These are phyloP conservation scores for Acipenser ruthenus DNA, from an alignment of 2,797 vertebrate genomes.

Conservation along the genomic window DNA sequence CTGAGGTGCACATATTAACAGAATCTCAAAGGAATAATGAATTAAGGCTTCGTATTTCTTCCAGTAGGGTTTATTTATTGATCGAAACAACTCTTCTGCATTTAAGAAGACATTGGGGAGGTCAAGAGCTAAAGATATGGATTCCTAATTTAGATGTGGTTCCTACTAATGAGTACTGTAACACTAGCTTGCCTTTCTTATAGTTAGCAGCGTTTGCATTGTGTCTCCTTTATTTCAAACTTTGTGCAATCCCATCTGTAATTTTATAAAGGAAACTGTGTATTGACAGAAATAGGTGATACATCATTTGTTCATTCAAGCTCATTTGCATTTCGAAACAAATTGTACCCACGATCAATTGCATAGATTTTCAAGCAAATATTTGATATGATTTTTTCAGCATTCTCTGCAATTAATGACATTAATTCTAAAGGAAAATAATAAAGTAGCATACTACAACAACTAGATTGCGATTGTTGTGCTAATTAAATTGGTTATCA, in stretches of 20 bases:
- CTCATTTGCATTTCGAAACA: constrained; percentile 31
- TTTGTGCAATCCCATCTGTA: constrained; percentile 19
- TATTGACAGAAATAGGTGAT: constrained; percentile 29
- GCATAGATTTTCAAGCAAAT: constrained; percentile 30
- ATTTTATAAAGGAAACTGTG: constrained; percentile 20
- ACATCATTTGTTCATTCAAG: constrained; percentile 20
- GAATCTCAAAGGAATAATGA: constrained; percentile 33
- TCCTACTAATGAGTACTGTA: constrained; percentile 35
- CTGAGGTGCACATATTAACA: constrained; percentile 22
- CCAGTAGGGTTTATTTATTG: constrained; percentile 35
- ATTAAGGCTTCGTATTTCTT: constrained; percentile 38
- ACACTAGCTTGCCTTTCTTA: constrained; percentile 30
- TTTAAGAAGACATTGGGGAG: constrained; percentile 32
- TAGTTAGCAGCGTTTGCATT: constrained; percentile 25
- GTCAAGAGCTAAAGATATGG: constrained; percentile 35
- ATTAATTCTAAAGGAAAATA: constrained; percentile 18
- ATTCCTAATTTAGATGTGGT: constrained; percentile 41
- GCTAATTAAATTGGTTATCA: constrained; percentile 23
- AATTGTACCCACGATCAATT: constrained; percentile 35
- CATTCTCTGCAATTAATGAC: constrained; percentile 28
- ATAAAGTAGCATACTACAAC: constrained; percentile 18
- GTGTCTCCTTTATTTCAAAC: constrained; percentile 18
- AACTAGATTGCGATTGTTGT: constrained; percentile 9
- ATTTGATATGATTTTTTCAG: constrained; percentile 25
- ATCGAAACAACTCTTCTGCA: constrained; percentile 31